Percentiles rank a stretch among this genome's conserved stretches.
phyloP scores from a whole-genome alignment of 2,113 vertebrate genomes.

The Salvator merianae region DNA sequence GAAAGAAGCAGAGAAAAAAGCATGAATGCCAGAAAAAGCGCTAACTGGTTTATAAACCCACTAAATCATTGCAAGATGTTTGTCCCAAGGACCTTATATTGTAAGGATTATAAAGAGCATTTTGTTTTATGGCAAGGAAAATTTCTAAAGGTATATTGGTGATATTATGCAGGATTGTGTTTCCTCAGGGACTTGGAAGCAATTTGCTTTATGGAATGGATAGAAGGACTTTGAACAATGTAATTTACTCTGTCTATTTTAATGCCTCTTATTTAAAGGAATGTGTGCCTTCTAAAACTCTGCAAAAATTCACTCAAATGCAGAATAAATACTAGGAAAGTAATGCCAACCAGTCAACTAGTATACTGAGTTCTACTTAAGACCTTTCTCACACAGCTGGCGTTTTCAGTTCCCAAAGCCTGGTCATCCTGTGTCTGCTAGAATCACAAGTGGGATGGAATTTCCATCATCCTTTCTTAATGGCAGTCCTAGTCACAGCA shows the following conservation, averaged over 20 bases:
- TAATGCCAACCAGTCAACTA: background rate
- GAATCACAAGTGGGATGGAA: background rate
- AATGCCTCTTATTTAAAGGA: slow-evolving; percentile 8
- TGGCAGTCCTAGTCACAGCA: background rate
- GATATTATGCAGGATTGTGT: background rate
- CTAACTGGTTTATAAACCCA: slow-evolving; percentile 16
- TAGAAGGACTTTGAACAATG: background rate
- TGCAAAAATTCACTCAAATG: background rate
- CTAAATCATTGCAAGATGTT: slow-evolving; percentile 13
- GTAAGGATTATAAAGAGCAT: slow-evolving; percentile 15
- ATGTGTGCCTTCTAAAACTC: background rate
- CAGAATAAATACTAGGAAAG: background rate
- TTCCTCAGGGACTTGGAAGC: background rate
- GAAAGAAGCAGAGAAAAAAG: background rate
- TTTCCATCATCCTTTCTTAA: background rate
- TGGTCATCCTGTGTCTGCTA: background rate
- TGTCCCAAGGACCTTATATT: slow-evolving; percentile 16
- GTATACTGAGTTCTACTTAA: too few relatives aligned
- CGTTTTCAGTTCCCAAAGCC: too few relatives aligned
- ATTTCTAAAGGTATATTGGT: slow-evolving; percentile 4
- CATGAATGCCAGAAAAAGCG: background rate
- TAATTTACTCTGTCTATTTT: slow-evolving; percentile 8
- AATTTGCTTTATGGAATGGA: slow-evolving; percentile 25
- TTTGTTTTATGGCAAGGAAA: slow-evolving; percentile 23
- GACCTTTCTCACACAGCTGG: background rate